phyloP scores from a whole-genome alignment of 2,797 vertebrate genomes.

The Parotocinclus haroldoi region DNA sequence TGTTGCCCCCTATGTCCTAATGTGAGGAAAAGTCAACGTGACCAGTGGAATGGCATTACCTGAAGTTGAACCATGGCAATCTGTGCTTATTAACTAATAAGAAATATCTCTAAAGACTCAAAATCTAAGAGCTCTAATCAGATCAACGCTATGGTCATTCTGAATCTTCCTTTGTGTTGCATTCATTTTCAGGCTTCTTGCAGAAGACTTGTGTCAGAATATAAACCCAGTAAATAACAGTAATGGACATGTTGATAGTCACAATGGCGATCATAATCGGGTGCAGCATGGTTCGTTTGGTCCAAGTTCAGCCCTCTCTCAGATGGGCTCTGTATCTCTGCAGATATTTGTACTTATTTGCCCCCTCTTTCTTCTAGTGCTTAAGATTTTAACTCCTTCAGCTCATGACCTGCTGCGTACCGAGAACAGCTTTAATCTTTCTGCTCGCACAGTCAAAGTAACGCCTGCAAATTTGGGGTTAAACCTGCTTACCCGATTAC shows the following conservation, averaged over 20 bases:
- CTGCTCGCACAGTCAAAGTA: background rate
- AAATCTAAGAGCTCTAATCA: background rate
- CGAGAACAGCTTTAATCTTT: background rate
- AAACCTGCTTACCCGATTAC: too few species aligned
- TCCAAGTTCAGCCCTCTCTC: background rate
- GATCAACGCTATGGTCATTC: conserved; percentile 12
- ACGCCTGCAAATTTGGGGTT: background rate
- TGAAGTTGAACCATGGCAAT: conserved; percentile 6
- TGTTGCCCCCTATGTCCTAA: too few species aligned
- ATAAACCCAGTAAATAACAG: conserved; percentile 55
- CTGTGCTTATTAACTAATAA: background rate
- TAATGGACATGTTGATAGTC: conserved; percentile 53
- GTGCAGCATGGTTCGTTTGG: conserved; percentile 48
- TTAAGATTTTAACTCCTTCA: conserved; percentile 10
- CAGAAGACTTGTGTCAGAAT: conserved; percentile 51
- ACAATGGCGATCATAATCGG: conserved; percentile 54
- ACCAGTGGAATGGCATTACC: conserved; percentile 30
- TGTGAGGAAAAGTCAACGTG: background rate
- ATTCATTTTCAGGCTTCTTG: conserved; percentile 42
- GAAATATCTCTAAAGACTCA: background rate
- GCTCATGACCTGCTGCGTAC: conserved; percentile 8
- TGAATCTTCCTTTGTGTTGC: conserved; percentile 33
- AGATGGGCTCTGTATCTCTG: conserved; percentile 12
- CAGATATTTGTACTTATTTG: conserved; percentile 1
- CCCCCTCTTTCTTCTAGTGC: conserved; percentile 18